These are phyloP conservation scores for Trypoxylon attenuatum DNA, from an alignment of 2,888 invertebrate species.

Conservation along the genomic window DNA sequence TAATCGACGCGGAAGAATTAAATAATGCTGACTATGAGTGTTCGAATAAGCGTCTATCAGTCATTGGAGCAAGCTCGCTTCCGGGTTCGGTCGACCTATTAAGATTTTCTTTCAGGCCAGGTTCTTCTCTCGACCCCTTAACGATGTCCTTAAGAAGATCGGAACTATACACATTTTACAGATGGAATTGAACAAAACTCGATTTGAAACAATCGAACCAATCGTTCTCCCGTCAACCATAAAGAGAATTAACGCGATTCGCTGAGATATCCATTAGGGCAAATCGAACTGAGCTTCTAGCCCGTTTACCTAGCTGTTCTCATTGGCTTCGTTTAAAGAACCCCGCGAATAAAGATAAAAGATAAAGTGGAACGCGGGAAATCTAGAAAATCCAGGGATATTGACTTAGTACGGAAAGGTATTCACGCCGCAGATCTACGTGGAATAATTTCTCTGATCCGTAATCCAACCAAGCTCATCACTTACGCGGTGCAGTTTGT, in stretches of 20 bases:
- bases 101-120: too few relatives aligned
- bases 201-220: slow-evolving; percentile 26
- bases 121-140: too few relatives aligned
- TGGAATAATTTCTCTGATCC: too few relatives aligned
- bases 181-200: slow-evolving; percentile 12
- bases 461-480: too few relatives aligned
- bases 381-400: background rate
- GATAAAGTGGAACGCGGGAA: background rate
- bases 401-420: too few relatives aligned
- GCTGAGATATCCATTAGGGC: slow-evolving; percentile 26
- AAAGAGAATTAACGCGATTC: slow-evolving; percentile 28
- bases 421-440: too few relatives aligned
- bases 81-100: too few relatives aligned
- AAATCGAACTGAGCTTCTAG: slow-evolving; percentile 18
- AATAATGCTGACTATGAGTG: too few relatives aligned
- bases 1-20: too few relatives aligned
- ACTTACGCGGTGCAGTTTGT: too few relatives aligned
- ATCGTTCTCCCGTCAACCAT: slow-evolving; percentile 15
- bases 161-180: slow-evolving; percentile 8
- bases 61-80: background rate
- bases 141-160: too few relatives aligned
- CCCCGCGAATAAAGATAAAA: background rate
- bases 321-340: slow-evolving; percentile 25
- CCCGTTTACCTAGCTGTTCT: slow-evolving; percentile 23
- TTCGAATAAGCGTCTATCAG: background rate